phyloP scores from a whole-genome alignment of 2,113 vertebrate genomes.

The Parus major region DNA sequence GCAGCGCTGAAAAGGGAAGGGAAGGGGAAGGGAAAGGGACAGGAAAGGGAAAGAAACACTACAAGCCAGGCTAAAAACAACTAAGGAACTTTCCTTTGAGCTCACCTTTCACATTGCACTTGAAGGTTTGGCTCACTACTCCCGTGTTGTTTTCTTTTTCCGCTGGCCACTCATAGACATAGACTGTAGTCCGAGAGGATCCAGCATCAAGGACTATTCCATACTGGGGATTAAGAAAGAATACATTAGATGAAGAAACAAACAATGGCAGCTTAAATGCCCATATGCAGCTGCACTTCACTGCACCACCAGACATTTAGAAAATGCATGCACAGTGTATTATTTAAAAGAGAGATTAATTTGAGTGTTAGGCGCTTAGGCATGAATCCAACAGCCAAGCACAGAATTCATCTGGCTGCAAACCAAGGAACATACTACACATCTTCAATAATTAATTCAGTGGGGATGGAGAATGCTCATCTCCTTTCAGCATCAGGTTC shows the following conservation, averaged over 20 bases:
- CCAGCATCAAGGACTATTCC: conserved; percentile 94
- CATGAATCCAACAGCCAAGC: background rate
- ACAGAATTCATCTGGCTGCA: background rate
- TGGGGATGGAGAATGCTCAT: background rate
- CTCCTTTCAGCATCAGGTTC: background rate
- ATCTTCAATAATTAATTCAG: background rate
- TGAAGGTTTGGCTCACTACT: conserved; percentile 82
- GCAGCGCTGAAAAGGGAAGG: background rate
- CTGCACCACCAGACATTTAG: background rate
- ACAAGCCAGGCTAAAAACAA: background rate
- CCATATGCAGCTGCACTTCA: background rate
- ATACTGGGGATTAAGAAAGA: conserved; percentile 73
- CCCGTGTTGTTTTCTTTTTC: conserved; percentile 94
- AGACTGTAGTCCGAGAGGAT: conserved; percentile 91
- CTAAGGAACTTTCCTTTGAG: background rate
- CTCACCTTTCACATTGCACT: conserved; percentile 85
- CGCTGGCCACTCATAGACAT: conserved; percentile 93
- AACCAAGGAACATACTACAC: background rate
- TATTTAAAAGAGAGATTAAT: conserved; percentile 1
- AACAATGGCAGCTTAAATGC: background rate
- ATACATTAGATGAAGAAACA: background rate
- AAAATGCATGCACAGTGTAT: background rate
- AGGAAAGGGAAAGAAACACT: background rate
- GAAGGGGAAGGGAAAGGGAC: rapidly evolving
- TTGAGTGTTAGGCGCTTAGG: background rate